Evolutionary conservation across 2,888 invertebrate genomes (phyloP), one percentile per base, ranked within the genome.

Genomic region (Drosophila prolongata): DNA sequence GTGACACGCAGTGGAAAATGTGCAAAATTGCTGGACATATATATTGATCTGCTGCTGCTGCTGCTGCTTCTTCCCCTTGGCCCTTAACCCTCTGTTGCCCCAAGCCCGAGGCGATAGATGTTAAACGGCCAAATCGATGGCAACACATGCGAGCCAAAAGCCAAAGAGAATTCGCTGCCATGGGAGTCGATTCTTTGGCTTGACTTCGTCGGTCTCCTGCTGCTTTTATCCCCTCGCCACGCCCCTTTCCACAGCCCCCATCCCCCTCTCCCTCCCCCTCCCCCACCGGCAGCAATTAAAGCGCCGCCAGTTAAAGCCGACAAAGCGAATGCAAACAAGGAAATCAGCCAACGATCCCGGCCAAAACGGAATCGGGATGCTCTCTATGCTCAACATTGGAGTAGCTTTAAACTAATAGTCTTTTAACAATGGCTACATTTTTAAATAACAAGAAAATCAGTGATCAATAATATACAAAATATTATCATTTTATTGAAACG

Each of bases 71-170:
- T 14, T 9, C n/a, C 4, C 50, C 13, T 4, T 1, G 10, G 11
- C 2, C 35, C 24, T 24, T 9, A 11, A 14, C 42, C 58, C 42
- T 30, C 57, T 27, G 14, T 27, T 71, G 78, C 76, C 76, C 74
- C 62, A n/a, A 27, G 30, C 55, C 56, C 72, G 64, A 68, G 79
- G 72, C 85, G 81, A 85, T 87, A 87, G 84, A 85, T 84, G 85
- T 84, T 85, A 78, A 87, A 84, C 81, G 81, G 80, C 72, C 81
- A 87, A 87, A 85, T 85, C 87, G 84, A 85, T 87, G 85, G 83
- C 78, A 76, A 82, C 82, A 85, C 83, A 85, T 80, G 85, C 82
- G 70, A 72, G 65, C 57, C 53, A 47, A 47, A 52, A 47, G 37
- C 11, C 35, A 65, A n/a, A 44, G 57, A 1, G 65, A 64, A 65